Evolutionary conservation across 2,797 vertebrate species (phyloP).

Genomic region (Halcyon chelicuti): DNA sequence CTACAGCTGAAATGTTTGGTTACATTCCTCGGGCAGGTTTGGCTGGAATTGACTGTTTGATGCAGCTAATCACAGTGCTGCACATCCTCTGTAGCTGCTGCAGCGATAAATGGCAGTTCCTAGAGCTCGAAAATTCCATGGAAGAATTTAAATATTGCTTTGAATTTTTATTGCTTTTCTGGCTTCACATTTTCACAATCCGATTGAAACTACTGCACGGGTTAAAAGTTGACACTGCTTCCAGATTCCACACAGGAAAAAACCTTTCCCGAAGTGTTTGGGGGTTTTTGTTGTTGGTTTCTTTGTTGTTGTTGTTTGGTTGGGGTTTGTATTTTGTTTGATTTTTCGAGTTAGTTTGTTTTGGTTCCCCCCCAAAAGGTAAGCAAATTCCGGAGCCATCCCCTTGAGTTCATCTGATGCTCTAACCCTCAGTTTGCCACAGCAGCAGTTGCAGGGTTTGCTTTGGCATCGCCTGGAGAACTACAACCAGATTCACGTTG

Average conservation of each 20-base stretch:
- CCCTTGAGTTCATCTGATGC: not conserved
- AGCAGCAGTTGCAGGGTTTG: not conserved
- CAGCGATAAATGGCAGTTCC: not conserved
- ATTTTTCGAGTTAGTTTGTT: no score
- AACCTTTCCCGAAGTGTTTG: no score
- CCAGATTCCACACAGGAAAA: not conserved
- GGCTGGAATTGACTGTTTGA: not conserved
- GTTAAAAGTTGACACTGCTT: not conserved
- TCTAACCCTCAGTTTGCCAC: not conserved
- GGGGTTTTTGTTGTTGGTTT: no score
- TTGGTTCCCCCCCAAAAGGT: no score
- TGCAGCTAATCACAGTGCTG: not conserved
- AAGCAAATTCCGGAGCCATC: not conserved
- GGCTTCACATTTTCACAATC: not conserved
- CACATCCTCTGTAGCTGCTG: not conserved
- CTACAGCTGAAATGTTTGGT: not conserved
- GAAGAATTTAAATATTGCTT: not conserved
- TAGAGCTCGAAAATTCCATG: not conserved
- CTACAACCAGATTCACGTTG: accelerated
- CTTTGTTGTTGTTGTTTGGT: no score
- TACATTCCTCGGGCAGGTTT: not conserved
- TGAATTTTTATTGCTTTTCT: not conserved
- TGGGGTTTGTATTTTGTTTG: no score
- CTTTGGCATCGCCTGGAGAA: not conserved
- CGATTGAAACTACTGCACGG: not conserved